Evolutionary conservation across 2,113 vertebrate species (phyloP).

Genomic region (Platycercus adscitus): DNA sequence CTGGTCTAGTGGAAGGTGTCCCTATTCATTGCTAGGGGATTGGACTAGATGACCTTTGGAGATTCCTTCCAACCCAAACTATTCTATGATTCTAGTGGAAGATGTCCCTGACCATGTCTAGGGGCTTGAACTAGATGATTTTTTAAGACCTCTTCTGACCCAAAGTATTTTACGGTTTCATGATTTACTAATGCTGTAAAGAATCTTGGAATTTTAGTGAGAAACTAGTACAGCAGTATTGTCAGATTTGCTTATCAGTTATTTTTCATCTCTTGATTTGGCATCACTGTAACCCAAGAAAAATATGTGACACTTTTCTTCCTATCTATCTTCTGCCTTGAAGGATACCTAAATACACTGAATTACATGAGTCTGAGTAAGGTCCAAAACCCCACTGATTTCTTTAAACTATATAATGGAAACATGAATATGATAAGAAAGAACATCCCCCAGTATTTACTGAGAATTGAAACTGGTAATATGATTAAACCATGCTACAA

Average conservation of each 20-base stretch:
- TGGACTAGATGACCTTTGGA: background rate
- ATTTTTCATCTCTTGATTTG: background rate
- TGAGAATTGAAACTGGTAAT: background rate
- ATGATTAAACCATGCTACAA: background rate
- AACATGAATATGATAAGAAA: background rate
- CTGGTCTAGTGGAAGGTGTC: background rate
- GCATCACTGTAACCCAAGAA: background rate
- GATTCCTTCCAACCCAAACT: background rate
- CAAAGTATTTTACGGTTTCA: background rate
- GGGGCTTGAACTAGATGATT: background rate
- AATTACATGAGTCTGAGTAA: background rate
- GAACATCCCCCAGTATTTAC: background rate
- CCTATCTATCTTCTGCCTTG: background rate
- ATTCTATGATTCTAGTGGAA: background rate
- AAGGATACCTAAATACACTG: background rate
- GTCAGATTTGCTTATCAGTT: background rate
- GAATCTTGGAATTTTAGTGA: background rate
- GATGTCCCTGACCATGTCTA: background rate
- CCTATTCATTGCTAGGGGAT: background rate
- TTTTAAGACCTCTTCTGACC: background rate
- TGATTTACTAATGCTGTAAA: background rate
- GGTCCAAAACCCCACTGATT: background rate
- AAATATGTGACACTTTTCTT: background rate
- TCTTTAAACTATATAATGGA: background rate
- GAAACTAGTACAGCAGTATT: background rate